Base-by-base conservation (phyloP, 2,113 vertebrate species). In the Istiophorus platypterus region DNA sequence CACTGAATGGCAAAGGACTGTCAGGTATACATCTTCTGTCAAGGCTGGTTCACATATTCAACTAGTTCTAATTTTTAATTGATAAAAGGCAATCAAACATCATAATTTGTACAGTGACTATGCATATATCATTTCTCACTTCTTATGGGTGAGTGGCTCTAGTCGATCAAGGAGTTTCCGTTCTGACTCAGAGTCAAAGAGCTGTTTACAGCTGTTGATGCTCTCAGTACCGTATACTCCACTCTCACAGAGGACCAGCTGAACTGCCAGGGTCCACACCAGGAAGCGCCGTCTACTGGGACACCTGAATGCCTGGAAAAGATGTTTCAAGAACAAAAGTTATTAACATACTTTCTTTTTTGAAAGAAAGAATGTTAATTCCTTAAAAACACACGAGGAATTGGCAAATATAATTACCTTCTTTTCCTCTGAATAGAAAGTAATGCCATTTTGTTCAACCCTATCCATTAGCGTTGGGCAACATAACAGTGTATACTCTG, bases 111-210 rank as follows among this genome's bases (percentile, higher is more conserved):
- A 22, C 17, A 18, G 4, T 27, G 37, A 49, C 39, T 7, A 41
- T 3, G 31, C 56, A 54, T 54, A 12, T 51, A 64, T 80, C 1
- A 26, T 42, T 49, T 42, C 92, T 93, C 92, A 96, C 95, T 67
- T 94, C 27, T 64, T 86, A 56, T 92, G 49, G 20, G 79, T 58
- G 5, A 96, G 93, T 1, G 93, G 89, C 49, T 92, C 94, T 12
- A 96, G 71, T 52, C 73, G 78, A 6, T 18, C 61, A 22, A 96
- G 91, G 45, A 73, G 83, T 2, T 79, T 82, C 58, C 15, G 39
- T 29, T 94, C 91, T 1, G 76, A 81, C 0, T 0, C 0, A 4
- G 85, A 90, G 0, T 88, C 45, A 2, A 17, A 5, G 2, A 0
- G 0, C 26, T 95, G 80, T 75, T 82, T 91, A 61, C 95, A 96